These are phyloP conservation scores for Ardeotis arabs DNA, from an alignment of 2,113 vertebrate genomes.

Conservation along the genomic window DNA sequence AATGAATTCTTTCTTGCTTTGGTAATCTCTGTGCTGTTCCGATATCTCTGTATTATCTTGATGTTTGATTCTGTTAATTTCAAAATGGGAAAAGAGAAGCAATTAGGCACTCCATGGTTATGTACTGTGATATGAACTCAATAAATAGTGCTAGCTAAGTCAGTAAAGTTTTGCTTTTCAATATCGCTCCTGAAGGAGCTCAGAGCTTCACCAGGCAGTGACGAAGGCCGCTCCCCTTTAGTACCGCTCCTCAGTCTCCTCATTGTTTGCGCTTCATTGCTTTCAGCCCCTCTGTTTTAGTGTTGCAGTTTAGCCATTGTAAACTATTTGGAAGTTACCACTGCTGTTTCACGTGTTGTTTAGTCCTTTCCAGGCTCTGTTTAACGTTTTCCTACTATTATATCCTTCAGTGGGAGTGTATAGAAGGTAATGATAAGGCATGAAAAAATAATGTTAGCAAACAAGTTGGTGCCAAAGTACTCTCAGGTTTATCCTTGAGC, in stretches of 20 bases:
- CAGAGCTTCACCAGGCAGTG: not conserved
- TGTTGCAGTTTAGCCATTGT: not conserved
- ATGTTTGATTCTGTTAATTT: not conserved
- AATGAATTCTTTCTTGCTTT: not conserved
- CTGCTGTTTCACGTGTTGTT: not conserved
- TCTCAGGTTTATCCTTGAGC: not conserved
- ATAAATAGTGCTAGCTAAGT: not conserved
- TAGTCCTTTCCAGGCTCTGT: not conserved
- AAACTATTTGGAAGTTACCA: not conserved
- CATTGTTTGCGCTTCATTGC: not conserved
- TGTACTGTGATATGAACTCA: not conserved
- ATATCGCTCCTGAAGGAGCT: not conserved
- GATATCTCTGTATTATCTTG: not conserved
- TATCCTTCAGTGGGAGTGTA: not conserved
- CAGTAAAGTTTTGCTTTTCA: not conserved
- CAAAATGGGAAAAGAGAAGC: not conserved
- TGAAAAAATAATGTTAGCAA: not conserved
- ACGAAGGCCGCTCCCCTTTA: not conserved
- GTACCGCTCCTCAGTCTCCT: not conserved
- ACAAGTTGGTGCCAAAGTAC: not conserved
- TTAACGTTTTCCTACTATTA: not conserved
- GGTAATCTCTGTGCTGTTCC: not conserved
- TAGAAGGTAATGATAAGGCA: not conserved
- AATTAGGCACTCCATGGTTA: not conserved
- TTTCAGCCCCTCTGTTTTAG: not conserved